A percentile compares a stretch with the other conserved stretches of the same genome.
phyloP scores from a whole-genome alignment of 2,888 invertebrate species.

The Cosmia trapezina region DNA sequence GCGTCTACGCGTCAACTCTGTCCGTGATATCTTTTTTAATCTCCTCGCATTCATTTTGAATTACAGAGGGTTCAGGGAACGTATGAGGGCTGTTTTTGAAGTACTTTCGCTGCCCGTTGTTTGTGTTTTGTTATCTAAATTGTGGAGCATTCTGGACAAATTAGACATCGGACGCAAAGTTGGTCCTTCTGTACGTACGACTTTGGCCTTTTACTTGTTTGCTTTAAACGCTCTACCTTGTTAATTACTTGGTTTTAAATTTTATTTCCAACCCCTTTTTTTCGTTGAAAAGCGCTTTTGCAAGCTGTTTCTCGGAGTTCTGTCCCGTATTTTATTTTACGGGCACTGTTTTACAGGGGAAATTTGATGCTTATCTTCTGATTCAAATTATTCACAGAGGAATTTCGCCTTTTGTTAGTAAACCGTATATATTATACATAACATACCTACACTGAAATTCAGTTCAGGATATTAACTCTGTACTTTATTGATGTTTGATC shows the following conservation, averaged over 20 bases:
- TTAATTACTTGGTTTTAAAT: constrained; percentile 42
- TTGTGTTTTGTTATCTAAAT: constrained; percentile 64
- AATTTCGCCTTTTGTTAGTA: constrained; percentile 15
- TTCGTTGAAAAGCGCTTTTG: constrained; percentile 24
- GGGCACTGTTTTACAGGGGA: constrained; percentile 34
- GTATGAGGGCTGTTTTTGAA: constrained; percentile 51
- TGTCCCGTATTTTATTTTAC: constrained; percentile 28
- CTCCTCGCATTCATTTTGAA: constrained; percentile 65
- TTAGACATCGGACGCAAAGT: constrained; percentile 52
- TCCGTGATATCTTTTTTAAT: constrained; percentile 72
- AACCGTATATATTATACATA: constrained; percentile 17
- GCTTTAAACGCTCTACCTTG: constrained; percentile 26
- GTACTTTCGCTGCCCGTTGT: constrained; percentile 47
- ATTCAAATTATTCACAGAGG: constrained; percentile 31
- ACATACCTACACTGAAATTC: constrained; percentile 1
- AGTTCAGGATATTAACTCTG: constrained; percentile 37
- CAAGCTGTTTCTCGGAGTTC: constrained; percentile 8
- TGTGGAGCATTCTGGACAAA: constrained; percentile 47
- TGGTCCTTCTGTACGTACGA: constrained; percentile 31
- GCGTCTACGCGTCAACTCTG: constrained; percentile 66
- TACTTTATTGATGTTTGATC: constrained; percentile 32
- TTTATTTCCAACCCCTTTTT: constrained; percentile 44
- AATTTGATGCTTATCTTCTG: constrained; percentile 59
- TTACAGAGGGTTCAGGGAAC: constrained; percentile 52
- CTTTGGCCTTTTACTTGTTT: constrained; percentile 43